Evolutionary conservation across 2,888 invertebrate species (phyloP).

Genomic region (Orthonychiurus folsomi): DNA sequence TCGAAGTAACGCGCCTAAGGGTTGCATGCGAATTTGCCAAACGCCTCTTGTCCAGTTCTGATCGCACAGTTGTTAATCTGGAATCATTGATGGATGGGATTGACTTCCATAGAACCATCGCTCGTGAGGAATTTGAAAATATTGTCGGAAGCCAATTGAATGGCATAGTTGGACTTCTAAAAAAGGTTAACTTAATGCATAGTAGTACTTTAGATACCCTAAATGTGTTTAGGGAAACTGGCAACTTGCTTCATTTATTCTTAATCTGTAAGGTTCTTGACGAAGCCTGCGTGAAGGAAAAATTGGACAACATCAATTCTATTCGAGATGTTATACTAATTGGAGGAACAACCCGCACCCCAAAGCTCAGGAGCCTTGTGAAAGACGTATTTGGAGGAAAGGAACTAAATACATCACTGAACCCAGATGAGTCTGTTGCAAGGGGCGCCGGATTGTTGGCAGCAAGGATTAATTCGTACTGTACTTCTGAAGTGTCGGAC

Average conservation of each 20-base stretch:
- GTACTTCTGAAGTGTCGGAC: conserved; percentile 96
- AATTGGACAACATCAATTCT: conserved; percentile 83
- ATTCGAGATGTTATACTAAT: neutral
- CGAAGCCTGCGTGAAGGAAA: conserved; percentile 83
- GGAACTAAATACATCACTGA: conserved; percentile 86
- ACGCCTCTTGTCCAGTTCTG: conserved; percentile 40
- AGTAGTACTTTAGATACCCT: conserved; percentile 66
- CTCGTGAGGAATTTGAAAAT: neutral
- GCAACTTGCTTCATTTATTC: neutral
- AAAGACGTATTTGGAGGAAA: conserved; percentile 48
- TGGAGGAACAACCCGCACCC: neutral
- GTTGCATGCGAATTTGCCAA: conserved; percentile 47
- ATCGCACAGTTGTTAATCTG: conserved; percentile 72
- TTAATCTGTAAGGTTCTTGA: neutral
- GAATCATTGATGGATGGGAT: conserved; percentile 87
- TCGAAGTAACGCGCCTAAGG: conserved; percentile 49
- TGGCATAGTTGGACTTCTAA: neutral
- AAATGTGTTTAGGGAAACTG: too few species aligned
- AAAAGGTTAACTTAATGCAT: conserved; percentile 56
- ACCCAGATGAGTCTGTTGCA: conserved; percentile 99
- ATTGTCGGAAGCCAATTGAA: neutral
- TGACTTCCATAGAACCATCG: conserved; percentile 71
- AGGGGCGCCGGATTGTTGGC: conserved; percentile 98
- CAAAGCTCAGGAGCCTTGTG: neutral
- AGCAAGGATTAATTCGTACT: conserved; percentile 54